Conservation (phyloP, 2,888 invertebrate species). For the Heteromyza rotundicornis region DNA sequence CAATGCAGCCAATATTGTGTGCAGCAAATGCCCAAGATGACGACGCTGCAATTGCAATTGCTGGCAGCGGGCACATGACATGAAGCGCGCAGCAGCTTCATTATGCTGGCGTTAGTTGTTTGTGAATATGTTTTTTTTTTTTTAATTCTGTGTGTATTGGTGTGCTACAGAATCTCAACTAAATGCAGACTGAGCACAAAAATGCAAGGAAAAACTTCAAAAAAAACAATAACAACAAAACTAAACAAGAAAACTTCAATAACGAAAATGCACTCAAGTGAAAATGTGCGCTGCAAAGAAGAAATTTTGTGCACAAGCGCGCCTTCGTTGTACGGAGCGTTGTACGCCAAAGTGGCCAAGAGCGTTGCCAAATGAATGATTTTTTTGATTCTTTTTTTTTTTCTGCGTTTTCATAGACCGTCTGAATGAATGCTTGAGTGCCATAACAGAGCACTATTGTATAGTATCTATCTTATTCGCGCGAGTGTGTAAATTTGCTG, state of each 20-base stretch:
- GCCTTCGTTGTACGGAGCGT: neutral
- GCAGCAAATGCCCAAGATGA: neutral
- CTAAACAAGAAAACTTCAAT: neutral
- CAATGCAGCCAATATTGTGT: no score
- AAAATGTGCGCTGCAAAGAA: neutral
- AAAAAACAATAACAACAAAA: no score
- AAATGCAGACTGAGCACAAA: no score
- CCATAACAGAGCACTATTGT: neutral
- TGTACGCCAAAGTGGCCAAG: constrained; percentile 2
- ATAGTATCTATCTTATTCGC: no score
- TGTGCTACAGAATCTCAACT: neutral
- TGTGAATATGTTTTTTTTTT: neutral
- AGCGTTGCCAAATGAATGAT: neutral
- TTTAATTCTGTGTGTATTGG: neutral
- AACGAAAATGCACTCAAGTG: neutral
- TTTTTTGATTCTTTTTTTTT: neutral
- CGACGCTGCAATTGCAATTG: neutral
- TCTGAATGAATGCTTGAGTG: neutral
- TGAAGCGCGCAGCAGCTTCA: no score
- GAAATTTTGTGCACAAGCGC: neutral
- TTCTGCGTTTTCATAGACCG: neutral
- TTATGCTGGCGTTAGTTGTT: neutral
- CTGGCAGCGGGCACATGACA: neutral
- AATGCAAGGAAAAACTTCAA: no score
- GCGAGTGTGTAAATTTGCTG: neutral